These are phyloP conservation scores for Megaptera novaeangliae DNA, from an alignment of 2,113 vertebrate genomes.

Conservation along the genomic window DNA sequence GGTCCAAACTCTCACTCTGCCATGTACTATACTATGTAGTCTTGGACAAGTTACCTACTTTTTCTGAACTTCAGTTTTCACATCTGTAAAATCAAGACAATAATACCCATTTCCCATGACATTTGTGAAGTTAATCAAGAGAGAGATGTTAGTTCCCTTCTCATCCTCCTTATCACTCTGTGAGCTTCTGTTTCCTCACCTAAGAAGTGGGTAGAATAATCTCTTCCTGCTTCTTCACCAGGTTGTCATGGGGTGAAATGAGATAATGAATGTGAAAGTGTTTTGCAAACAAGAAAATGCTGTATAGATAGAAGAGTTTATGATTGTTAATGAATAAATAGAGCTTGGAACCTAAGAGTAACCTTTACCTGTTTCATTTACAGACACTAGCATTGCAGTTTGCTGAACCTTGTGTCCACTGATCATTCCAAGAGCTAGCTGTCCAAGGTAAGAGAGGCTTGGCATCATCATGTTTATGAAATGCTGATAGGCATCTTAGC, in stretches of 20 bases:
- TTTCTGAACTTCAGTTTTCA: not conserved
- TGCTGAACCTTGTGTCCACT: not conserved
- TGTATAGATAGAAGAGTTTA: not conserved
- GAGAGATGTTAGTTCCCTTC: not conserved
- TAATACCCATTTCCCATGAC: not conserved
- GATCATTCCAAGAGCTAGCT: not conserved
- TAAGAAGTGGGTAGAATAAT: not conserved
- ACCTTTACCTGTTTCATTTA: slow-evolving; percentile 11
- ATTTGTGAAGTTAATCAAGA: not conserved
- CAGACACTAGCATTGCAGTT: not conserved
- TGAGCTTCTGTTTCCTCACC: not conserved
- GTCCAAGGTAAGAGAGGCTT: slow-evolving; percentile 45
- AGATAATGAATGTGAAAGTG: not conserved
- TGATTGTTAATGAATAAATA: not conserved
- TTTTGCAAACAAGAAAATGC: not conserved
- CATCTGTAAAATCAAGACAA: not conserved
- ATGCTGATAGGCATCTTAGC: not conserved
- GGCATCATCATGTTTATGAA: not conserved
- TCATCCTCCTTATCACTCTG: not conserved
- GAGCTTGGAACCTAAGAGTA: not conserved
- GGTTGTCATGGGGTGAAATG: not conserved
- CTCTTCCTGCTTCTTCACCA: not conserved
- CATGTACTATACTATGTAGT: not conserved
- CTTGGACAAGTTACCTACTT: not conserved
- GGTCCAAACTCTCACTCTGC: fast-evolving